A percentile compares a stretch with the other conserved stretches of the same genome.
Conservation (phyloP, 1,140 invertebrate genomes). For the Bilobella aurantiaca region DNA sequence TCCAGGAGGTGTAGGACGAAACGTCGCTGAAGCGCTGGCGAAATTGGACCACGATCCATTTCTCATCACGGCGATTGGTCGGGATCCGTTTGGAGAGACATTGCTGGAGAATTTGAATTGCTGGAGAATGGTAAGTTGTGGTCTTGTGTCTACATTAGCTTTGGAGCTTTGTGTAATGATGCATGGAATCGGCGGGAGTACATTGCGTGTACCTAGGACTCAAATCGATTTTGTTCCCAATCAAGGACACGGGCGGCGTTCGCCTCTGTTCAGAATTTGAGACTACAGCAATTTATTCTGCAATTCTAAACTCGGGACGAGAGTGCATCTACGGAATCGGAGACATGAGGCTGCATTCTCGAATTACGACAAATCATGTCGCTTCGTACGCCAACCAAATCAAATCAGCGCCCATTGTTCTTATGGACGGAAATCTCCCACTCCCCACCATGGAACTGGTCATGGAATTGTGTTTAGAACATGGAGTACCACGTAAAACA, state of each 20-base stretch:
- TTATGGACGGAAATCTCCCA: conserved; percentile 71
- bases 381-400: conserved; percentile 23
- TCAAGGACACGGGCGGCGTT: conserved; percentile 29
- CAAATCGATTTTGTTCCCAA: too few species aligned
- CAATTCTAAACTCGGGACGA: conserved; percentile 57
- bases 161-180: conserved; percentile 17
- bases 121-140: conserved; percentile 39
- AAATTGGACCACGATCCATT: conserved; percentile 54
- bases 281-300: conserved; percentile 59
- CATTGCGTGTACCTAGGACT: too few species aligned
- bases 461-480: conserved; percentile 50
- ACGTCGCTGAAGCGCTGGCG: conserved; percentile 73
- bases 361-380: conserved; percentile 49
- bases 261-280: neutral
- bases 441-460: conserved; percentile 52
- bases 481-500: conserved; percentile 54
- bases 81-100: conserved; percentile 48
- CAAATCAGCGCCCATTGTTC: conserved; percentile 51
- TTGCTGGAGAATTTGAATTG: conserved; percentile 40
- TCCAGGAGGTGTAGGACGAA: conserved; percentile 61
- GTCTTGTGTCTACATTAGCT: neutral
- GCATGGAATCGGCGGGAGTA: too few species aligned
- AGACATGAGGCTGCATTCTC: conserved; percentile 68
- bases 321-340: conserved; percentile 68
- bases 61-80: conserved; percentile 66